A percentile compares a stretch with the other conserved stretches of the same genome.
Conservation (phyloP, 2,888 invertebrate genomes). For the Lapara coniferarum region DNA sequence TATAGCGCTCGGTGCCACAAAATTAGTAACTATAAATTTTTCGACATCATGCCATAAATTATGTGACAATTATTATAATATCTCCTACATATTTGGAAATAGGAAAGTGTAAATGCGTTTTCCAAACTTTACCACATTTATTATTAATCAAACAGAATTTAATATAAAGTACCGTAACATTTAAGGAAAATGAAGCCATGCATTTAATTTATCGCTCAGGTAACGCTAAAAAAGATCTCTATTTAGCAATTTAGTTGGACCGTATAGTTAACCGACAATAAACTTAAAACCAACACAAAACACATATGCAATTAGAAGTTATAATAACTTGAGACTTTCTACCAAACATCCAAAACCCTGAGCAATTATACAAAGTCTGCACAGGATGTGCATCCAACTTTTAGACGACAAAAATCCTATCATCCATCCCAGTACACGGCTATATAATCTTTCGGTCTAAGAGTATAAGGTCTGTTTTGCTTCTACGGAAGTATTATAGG, state of each 20-base stretch:
- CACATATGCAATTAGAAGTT: constrained; percentile 51
- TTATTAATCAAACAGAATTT: background rate
- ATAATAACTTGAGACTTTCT: constrained; percentile 55
- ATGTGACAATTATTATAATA: constrained; percentile 12
- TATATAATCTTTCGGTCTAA: constrained; percentile 43
- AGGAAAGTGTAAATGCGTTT: background rate
- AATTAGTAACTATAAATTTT: constrained; percentile 11
- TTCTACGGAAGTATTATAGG: constrained; percentile 35
- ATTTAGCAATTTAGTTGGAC: constrained; percentile 11
- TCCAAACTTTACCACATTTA: background rate
- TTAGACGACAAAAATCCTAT: constrained; percentile 52
- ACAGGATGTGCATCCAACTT: constrained; percentile 53
- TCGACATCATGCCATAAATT: constrained; percentile 1
- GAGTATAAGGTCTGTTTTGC: constrained; percentile 46
- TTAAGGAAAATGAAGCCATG: background rate
- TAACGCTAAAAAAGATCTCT: constrained; percentile 3
- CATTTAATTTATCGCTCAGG: background rate
- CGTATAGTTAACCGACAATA: constrained; percentile 18
- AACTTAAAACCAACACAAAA: constrained; percentile 18
- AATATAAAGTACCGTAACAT: background rate
- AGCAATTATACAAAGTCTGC: constrained; percentile 72
- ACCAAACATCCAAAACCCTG: constrained; percentile 55
- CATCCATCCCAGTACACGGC: constrained; percentile 34
- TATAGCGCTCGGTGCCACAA: constrained; percentile 1
- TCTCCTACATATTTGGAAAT: background rate